phyloP scores from a whole-genome alignment of 2,888 invertebrate species.

The Diloba caeruleocephala region DNA sequence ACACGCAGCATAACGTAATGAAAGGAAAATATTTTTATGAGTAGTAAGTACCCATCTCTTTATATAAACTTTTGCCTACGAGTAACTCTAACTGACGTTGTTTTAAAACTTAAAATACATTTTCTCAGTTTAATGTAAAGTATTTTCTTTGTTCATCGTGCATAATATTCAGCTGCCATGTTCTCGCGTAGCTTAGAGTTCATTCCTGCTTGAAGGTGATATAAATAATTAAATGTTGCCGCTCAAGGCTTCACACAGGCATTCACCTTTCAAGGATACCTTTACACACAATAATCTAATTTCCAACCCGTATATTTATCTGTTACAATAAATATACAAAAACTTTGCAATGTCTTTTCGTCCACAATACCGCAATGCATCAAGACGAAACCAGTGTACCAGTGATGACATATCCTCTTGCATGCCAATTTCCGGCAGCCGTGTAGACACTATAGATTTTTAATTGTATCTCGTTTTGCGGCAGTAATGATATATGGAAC shows the following conservation, averaged over 20 bases:
- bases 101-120: conserved; percentile 41
- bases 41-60: conserved; percentile 24
- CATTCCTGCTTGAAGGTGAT: conserved; percentile 39
- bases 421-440: too few relatives aligned
- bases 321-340: too few relatives aligned
- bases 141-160: conserved; percentile 48
- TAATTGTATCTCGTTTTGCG: too few relatives aligned
- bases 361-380: too few relatives aligned
- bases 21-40: conserved; percentile 55
- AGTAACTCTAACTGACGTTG: conserved; percentile 15
- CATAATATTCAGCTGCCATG: conserved; percentile 40
- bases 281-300: too few relatives aligned
- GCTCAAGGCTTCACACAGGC: conserved; percentile 11
- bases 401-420: too few relatives aligned
- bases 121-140: conserved; percentile 40
- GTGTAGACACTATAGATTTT: too few relatives aligned
- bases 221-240: conserved; percentile 46
- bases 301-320: too few relatives aligned
- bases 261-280: background rate
- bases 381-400: too few relatives aligned
- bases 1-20: conserved; percentile 47
- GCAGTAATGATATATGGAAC: too few relatives aligned
- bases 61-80: conserved; percentile 30
- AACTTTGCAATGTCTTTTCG: too few relatives aligned
- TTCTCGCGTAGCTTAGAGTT: conserved; percentile 48